These are phyloP conservation scores for Harpagus bidentatus DNA, from an alignment of 2,113 vertebrate genomes.

Conservation along the genomic window DNA sequence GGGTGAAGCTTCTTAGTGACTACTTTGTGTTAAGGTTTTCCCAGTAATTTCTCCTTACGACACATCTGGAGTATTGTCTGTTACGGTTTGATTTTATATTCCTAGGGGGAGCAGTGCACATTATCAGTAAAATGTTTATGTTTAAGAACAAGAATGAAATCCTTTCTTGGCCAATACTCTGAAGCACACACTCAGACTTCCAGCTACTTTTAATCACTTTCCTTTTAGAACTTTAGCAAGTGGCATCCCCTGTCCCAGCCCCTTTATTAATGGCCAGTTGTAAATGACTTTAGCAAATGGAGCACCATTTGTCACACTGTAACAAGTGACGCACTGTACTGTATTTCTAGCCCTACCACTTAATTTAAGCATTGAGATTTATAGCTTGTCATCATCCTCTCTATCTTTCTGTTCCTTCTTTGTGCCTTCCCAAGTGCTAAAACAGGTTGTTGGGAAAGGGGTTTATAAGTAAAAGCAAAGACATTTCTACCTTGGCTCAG, in stretches of 20 bases:
- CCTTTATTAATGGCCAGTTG: conserved; percentile 69
- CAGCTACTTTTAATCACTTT: conserved; percentile 41
- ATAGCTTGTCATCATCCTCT: conserved; percentile 66
- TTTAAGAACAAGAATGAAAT: conserved; percentile 64
- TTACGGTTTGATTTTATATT: conserved; percentile 55
- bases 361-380: conserved; percentile 73
- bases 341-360: conserved; percentile 63
- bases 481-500: conserved; percentile 40
- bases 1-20: conserved; percentile 4
- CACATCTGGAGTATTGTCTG: conserved; percentile 59
- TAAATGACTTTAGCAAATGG: conserved; percentile 75
- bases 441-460: conserved; percentile 32
- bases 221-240: conserved; percentile 50
- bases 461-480: conserved; percentile 52
- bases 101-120: conserved; percentile 49
- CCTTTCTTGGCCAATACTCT: conserved; percentile 1
- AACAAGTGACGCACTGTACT: conserved; percentile 66
- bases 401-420: conserved; percentile 69
- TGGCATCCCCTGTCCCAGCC: conserved; percentile 20
- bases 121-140: conserved; percentile 63
- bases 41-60: conserved; percentile 42
- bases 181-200: conserved; percentile 33
- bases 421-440: conserved; percentile 70
- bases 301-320: conserved; percentile 72
- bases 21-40: conserved; percentile 42